Evolutionary conservation across 1,140 invertebrate species (phyloP).

Genomic region (Cylas formicarius): DNA sequence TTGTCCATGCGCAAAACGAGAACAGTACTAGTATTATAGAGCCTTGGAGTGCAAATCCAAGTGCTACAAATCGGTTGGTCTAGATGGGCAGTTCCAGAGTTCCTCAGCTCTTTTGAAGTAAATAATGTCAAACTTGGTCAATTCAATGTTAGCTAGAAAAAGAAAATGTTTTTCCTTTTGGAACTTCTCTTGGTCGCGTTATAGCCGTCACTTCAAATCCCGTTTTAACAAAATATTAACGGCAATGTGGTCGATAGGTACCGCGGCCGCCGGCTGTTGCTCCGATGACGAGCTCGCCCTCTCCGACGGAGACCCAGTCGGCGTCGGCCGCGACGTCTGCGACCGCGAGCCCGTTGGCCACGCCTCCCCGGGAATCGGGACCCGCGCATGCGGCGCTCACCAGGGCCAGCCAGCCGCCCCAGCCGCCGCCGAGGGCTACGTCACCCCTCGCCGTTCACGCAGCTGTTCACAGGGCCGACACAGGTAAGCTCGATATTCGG

Average conservation of each 20-base stretch:
- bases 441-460: slow-evolving; percentile 40
- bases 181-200: too few species aligned
- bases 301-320: slow-evolving; percentile 43
- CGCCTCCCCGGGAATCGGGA: slow-evolving; percentile 10
- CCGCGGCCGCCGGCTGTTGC: slow-evolving; percentile 24
- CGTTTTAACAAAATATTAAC: too few species aligned
- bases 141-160: too few species aligned
- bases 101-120: too few species aligned
- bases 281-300: slow-evolving; percentile 42
- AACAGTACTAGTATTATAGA: too few species aligned
- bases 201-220: too few species aligned
- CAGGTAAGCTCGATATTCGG: slow-evolving; percentile 38
- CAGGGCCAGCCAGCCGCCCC: not conserved
- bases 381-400: slow-evolving; percentile 17
- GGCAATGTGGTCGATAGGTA: slow-evolving; percentile 4
- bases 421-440: slow-evolving; percentile 18
- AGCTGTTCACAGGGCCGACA: slow-evolving; percentile 43
- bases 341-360: slow-evolving; percentile 38
- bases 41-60: too few species aligned
- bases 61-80: too few species aligned
- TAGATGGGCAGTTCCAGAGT: too few species aligned
- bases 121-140: too few species aligned
- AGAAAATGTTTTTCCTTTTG: too few species aligned
- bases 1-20: too few species aligned
- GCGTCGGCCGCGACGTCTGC: slow-evolving; percentile 38